Evolutionary conservation across 2,888 invertebrate genomes (phyloP), one percentile per base, ranked within the genome.

Genomic region (Girardia tigrina): DNA sequence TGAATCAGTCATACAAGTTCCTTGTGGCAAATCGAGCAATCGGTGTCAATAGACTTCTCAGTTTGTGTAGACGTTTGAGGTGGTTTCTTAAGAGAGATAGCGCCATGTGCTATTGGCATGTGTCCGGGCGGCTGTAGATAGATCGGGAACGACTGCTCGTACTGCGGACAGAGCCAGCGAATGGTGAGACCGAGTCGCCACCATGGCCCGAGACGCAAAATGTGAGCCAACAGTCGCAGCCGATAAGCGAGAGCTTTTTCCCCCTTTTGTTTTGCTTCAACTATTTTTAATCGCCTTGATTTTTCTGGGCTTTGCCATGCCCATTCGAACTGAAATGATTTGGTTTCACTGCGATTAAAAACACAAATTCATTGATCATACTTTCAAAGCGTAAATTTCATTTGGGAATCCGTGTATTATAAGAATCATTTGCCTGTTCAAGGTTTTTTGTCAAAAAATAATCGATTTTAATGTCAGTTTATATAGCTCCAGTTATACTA

Each of bases 341-440:
- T n/a, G n/a, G n/a, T n/a, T n/a, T n/a, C n/a, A n/a, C n/a, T n/a
- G n/a, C n/a, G 26, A 71, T 6, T 23, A 71, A 6, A 28, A 23
- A 6, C 6, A 71, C 2, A 29, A 74, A 14, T 27, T 70, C 71
- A 70, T 28, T 70, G 20, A 23, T 26, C 16, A 27, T 87, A 92
- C 92, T 85, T 91, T 87, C 73, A 94, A 85, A 1, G 92, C 94
- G 26, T 91, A 89, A 78, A 92, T 90, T 80, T 90, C 90, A 84
- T 92, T 95, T 8, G 94, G 94, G 85, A 97, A 97, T 0, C 95
- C 95, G 86, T 95, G 92, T 0, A 94, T 87, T 78, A 94, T 91
- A 83, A 97, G 86, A 14, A 91, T 90, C 95, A 97, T 97, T 82
- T 90, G 90, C 71, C 71, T 71, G n/a, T n/a, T n/a, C n/a, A n/a